Base-by-base conservation (phyloP, 2,797 vertebrate genomes). In the Leptoclinus maculatus region DNA sequence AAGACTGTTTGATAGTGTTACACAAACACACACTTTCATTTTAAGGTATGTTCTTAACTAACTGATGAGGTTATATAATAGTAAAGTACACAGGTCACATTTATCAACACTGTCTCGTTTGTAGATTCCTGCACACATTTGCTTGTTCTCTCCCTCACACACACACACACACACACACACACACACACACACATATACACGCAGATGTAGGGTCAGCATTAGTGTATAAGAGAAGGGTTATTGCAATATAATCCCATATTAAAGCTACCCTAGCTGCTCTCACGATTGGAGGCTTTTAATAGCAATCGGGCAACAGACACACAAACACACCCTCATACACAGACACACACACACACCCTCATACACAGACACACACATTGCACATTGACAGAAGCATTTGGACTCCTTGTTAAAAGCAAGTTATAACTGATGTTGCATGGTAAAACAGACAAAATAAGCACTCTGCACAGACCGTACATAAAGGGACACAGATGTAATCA, bases 181-280 rank as follows among this genome's bases (percentile, higher is more conserved):
- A 43, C 29, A 54, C 12, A 29, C n/a, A 47, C 67, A 68, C 23
- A 47, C 1, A 53, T 60, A 41, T 41, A 76, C 7, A 74, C 56
- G 75, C 62, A 86, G 71, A 87, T 49, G 64, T 64, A 78, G 58
- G 47, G 73, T 47, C 70, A 80, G 78, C 76, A 85, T 91, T 87
- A 87, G 87, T 86, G 79, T 89, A 76, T 84, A 80, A 77, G 69
- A 90, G 83, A 90, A 82, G 87, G 84, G 85, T 80, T 86, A 83
- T 90, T 87, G 90, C 82, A 75, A 70, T 86, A 88, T 93, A 93
- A 93, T 92, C 91, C 86, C 80, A 86, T 87, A 87, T 89, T 91
- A 91, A 88, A 90, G 75, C 85, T 53, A 87, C 64, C 66, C 79
- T 79, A 29, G 82, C 74, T 82, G 78, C 78, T 79, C 72, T 71